phyloP scores from a whole-genome alignment of 2,113 vertebrate genomes.

The Syngnathus floridae region DNA sequence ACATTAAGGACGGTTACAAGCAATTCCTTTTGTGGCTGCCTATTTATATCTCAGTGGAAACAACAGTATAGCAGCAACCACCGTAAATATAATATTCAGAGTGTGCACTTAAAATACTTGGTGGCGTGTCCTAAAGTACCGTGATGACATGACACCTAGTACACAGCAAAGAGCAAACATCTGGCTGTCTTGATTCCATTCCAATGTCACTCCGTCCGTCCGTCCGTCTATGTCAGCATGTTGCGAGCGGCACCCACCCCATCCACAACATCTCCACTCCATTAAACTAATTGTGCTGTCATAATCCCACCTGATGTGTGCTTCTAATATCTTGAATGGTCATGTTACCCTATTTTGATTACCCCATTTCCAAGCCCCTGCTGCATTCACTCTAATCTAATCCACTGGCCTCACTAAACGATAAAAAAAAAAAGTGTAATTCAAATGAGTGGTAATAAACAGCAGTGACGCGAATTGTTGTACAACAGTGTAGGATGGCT shows the following conservation, averaged over 20 bases:
- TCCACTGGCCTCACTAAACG: slow-evolving; percentile 55
- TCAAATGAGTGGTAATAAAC: slow-evolving; percentile 61
- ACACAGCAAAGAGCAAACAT: slow-evolving; percentile 45
- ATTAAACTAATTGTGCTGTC: slow-evolving; percentile 76
- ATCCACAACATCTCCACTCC: slow-evolving; percentile 60
- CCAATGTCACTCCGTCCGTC: slow-evolving; percentile 26
- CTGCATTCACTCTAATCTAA: slow-evolving; percentile 63
- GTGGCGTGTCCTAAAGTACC: neutral
- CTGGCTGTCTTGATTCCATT: slow-evolving; percentile 60
- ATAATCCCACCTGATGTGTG: slow-evolving; percentile 73
- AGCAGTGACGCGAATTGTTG: slow-evolving; percentile 49
- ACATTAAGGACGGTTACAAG: too few relatives aligned
- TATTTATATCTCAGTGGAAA: neutral
- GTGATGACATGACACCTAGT: slow-evolving; percentile 40
- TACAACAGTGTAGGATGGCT: slow-evolving; percentile 13
- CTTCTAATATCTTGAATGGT: slow-evolving; percentile 69
- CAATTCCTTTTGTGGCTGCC: too few relatives aligned
- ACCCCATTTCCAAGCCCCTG: slow-evolving; percentile 62
- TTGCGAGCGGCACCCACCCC: slow-evolving; percentile 38
- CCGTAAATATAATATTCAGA: neutral
- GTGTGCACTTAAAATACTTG: neutral
- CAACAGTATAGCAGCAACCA: neutral
- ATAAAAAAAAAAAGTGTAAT: slow-evolving; percentile 60
- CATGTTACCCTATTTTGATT: slow-evolving; percentile 73
- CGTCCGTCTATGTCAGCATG: slow-evolving; percentile 1